Percentiles rank a stretch among this genome's conserved stretches.
phyloP scores from a whole-genome alignment of 2,113 vertebrate genomes.

The Sciurus niger region DNA sequence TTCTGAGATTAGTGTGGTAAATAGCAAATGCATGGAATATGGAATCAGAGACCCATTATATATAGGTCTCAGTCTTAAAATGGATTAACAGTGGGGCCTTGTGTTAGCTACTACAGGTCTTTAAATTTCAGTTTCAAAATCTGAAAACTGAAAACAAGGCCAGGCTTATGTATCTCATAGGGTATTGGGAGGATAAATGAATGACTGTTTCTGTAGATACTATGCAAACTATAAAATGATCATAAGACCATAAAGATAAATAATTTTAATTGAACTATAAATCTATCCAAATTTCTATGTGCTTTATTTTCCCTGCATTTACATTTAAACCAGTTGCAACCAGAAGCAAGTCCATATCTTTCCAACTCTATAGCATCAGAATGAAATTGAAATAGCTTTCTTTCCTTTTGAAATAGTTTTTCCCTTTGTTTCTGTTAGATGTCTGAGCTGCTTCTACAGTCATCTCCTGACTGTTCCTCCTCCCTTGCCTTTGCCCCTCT shows the following conservation, averaged over 20 bases:
- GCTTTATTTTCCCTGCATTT: conserved; percentile 38
- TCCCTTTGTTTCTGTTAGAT: neutral
- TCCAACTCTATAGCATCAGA: neutral
- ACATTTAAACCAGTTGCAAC: conserved; percentile 46
- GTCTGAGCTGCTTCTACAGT: neutral
- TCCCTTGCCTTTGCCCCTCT: neutral
- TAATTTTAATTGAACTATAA: conserved; percentile 47
- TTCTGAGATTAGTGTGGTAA: conserved; percentile 23
- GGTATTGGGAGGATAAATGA: conserved; percentile 1
- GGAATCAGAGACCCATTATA: neutral
- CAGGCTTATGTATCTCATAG: neutral
- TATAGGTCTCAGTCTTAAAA: neutral
- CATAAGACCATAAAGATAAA: neutral
- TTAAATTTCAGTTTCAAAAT: conserved; percentile 1
- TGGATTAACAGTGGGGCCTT: neutral
- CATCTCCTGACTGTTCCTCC: neutral
- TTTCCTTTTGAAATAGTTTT: neutral
- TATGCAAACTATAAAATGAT: conserved; percentile 2
- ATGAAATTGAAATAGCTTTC: neutral
- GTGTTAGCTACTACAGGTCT: conserved; percentile 9
- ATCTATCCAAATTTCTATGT: conserved; percentile 10
- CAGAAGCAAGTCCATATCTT: neutral
- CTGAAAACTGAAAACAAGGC: conserved; percentile 28
- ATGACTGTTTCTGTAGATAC: conserved; percentile 54
- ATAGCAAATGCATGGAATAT: neutral